Percentiles rank a stretch among this genome's conserved stretches.
Evolutionary conservation across 2,113 vertebrate genomes (phyloP).

Genomic region (Gymnocephalus cernua): DNA sequence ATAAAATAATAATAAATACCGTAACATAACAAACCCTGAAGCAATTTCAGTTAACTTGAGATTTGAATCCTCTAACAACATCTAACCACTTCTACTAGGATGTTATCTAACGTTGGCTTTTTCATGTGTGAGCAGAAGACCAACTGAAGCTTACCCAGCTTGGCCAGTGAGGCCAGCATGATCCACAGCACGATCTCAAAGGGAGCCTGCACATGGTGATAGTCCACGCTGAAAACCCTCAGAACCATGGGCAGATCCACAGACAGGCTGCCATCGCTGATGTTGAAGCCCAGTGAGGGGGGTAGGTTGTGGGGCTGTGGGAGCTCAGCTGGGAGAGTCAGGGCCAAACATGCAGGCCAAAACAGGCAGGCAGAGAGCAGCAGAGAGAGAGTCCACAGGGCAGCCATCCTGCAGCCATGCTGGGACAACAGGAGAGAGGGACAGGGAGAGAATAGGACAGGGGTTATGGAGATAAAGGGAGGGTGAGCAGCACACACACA

Average conservation of each 20-base stretch:
- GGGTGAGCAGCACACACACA: conserved; percentile 15
- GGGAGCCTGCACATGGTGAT: conserved; percentile 87
- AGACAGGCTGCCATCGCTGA: conserved; percentile 41
- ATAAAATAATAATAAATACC: background rate
- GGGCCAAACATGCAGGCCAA: conserved; percentile 30
- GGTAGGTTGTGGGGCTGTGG: conserved; percentile 38
- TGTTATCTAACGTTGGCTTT: background rate
- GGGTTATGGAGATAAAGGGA: conserved; percentile 31
- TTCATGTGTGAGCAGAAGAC: background rate
- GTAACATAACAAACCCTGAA: background rate
- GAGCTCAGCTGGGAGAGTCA: conserved; percentile 35
- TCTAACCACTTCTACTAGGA: background rate
- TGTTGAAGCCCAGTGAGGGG: conserved; percentile 45
- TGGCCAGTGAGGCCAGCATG: conserved; percentile 89
- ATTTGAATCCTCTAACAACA: background rate
- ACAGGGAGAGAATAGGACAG: conserved; percentile 32
- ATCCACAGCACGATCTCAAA: conserved; percentile 91
- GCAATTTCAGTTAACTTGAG: background rate
- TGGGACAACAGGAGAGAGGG: conserved; percentile 50
- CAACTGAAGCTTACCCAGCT: conserved; percentile 81
- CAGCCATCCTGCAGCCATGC: conserved; percentile 65
- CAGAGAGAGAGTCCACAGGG: conserved; percentile 50
- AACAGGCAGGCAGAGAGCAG: conserved; percentile 42
- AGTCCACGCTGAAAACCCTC: conserved; percentile 87
- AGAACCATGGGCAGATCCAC: conserved; percentile 55